phyloP scores from a whole-genome alignment of 1,140 invertebrate genomes.

The Elymnias hypermnestra region DNA sequence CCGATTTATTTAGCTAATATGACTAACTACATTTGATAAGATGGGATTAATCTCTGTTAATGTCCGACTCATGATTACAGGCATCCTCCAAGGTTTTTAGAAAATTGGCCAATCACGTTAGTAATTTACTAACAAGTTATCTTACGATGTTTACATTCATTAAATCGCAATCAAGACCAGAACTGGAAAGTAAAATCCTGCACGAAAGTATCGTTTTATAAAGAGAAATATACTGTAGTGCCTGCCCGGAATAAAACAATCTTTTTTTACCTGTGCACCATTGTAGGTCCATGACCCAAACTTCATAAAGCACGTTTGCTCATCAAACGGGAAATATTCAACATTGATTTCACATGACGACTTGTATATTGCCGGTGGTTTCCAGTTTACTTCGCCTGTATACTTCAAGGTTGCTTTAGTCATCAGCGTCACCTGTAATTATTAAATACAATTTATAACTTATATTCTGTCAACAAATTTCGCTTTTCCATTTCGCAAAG shows the following conservation, averaged over 20 bases:
- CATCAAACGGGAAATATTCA: constrained; percentile 97
- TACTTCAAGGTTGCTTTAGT: constrained; percentile 95
- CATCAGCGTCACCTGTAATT: constrained; percentile 89
- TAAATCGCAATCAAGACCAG: no score
- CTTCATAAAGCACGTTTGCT: constrained; percentile 96
- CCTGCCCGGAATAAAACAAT: background rate
- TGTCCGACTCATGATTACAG: no score
- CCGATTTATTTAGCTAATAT: no score
- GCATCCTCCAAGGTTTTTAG: no score
- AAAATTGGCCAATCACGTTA: no score
- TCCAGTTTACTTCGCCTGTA: constrained; percentile 95
- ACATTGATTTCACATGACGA: constrained; percentile 97
- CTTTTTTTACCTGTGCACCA: constrained; percentile 83
- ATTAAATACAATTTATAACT: background rate
- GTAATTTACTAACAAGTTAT: no score
- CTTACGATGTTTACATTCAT: no score
- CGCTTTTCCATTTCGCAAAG: no score
- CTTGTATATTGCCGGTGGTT: constrained; percentile 99
- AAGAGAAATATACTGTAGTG: background rate
- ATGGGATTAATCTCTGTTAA: no score
- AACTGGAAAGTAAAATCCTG: no score
- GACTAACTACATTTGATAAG: no score
- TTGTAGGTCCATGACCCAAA: constrained; percentile 98
- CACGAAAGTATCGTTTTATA: no score
- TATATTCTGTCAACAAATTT: background rate